phyloP scores from a whole-genome alignment of 2,888 invertebrate genomes.

The Rhodophaea formosa region DNA sequence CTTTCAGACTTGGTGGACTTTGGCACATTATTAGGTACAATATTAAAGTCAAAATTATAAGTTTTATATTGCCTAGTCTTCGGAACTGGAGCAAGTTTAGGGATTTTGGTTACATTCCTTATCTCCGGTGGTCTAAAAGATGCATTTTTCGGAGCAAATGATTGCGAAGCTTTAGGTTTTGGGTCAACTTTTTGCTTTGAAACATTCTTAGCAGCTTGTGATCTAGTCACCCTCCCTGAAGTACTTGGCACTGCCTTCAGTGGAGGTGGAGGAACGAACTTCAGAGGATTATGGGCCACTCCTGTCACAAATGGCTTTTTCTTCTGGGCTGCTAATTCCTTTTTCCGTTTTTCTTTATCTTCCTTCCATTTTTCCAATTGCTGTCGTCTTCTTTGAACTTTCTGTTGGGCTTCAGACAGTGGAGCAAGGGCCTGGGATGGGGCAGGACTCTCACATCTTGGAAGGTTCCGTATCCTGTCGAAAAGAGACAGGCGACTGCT shows the following conservation, averaged over 20 bases:
- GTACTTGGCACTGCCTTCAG: slow-evolving; percentile 48
- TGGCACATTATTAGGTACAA: slow-evolving; percentile 31
- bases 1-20: slow-evolving; percentile 8
- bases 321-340: slow-evolving; percentile 49
- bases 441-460: slow-evolving; percentile 43
- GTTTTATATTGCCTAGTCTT: slow-evolving; percentile 35
- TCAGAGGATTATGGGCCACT: slow-evolving; percentile 47
- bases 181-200: slow-evolving; percentile 22
- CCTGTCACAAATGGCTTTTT: slow-evolving; percentile 67
- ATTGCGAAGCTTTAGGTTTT: slow-evolving; percentile 32
- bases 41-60: slow-evolving; percentile 40
- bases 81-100: slow-evolving; percentile 37
- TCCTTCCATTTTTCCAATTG: slow-evolving; percentile 70
- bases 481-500: slow-evolving; percentile 52
- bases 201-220: slow-evolving; percentile 44
- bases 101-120: slow-evolving; percentile 41
- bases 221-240: slow-evolving; percentile 63
- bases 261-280: slow-evolving; percentile 53
- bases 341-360: slow-evolving; percentile 64
- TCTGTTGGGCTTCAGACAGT: slow-evolving; percentile 36
- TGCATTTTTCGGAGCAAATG: slow-evolving; percentile 80
- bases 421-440: slow-evolving; percentile 37
- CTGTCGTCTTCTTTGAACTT: slow-evolving; percentile 52
- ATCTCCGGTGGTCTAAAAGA: slow-evolving; percentile 72
- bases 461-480: slow-evolving; percentile 56